These are phyloP conservation scores for Pectinophora gossypiella DNA, from an alignment of 1,140 invertebrate species.

Conservation along the genomic window DNA sequence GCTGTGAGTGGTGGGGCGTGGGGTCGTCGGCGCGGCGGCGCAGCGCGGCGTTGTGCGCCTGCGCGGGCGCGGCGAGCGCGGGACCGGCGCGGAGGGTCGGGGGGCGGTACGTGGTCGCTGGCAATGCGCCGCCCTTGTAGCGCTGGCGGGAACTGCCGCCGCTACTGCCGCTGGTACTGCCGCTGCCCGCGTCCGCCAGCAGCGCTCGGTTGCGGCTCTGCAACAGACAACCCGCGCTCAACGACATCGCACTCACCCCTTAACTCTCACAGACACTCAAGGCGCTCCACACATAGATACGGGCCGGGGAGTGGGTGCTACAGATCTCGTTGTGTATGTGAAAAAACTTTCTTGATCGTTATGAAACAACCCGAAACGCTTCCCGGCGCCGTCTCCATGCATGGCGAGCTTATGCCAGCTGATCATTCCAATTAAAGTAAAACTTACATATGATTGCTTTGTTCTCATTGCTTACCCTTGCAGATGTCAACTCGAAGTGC, in stretches of 20 bases:
- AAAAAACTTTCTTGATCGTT: too few relatives aligned
- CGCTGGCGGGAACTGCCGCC: conserved; percentile 32
- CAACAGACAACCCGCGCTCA: conserved; percentile 69
- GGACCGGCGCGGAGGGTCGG: conserved; percentile 43
- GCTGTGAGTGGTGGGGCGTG: conserved; percentile 40
- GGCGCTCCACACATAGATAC: too few relatives aligned
- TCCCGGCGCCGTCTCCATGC: too few relatives aligned
- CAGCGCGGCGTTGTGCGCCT: conserved; percentile 33
- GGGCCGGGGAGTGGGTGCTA: too few relatives aligned
- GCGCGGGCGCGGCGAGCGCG: neutral
- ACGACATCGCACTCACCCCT: conserved; percentile 12
- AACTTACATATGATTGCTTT: too few relatives aligned
- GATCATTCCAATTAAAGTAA: too few relatives aligned
- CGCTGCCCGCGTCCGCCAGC: conserved; percentile 26
- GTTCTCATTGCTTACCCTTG: too few relatives aligned
- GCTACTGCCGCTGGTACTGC: conserved; percentile 17
- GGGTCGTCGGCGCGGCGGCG: conserved; percentile 53
- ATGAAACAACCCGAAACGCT: too few relatives aligned
- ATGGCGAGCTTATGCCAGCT: too few relatives aligned
- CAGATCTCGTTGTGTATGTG: too few relatives aligned
- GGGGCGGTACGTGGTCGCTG: conserved; percentile 67
- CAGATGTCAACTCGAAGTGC: too few relatives aligned
- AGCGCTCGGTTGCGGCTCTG: conserved; percentile 73
- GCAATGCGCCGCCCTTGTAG: conserved; percentile 38
- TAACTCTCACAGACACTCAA: too few relatives aligned